phyloP scores from a whole-genome alignment of 2,113 vertebrate species.

The Anhinga anhinga region DNA sequence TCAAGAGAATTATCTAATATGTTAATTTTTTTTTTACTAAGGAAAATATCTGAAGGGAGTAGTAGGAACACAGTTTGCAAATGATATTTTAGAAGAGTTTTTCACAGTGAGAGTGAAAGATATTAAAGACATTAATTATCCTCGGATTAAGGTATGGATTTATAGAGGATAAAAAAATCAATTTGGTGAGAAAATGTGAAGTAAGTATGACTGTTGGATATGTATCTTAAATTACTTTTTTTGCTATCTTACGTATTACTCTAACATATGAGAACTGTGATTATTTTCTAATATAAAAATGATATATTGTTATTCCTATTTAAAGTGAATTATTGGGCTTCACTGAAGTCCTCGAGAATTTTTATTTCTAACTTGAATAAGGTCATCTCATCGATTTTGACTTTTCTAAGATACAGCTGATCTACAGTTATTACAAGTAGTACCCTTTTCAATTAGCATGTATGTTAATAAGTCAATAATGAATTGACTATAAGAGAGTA shows the following conservation, averaged over 20 bases:
- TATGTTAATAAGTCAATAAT: background rate
- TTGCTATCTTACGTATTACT: background rate
- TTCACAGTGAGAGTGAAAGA: background rate
- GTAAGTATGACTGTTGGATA: background rate
- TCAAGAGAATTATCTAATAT: background rate
- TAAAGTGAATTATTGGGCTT: background rate
- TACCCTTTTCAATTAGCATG: background rate
- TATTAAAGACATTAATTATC: constrained; percentile 7
- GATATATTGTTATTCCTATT: background rate
- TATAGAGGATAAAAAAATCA: background rate
- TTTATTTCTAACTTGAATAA: background rate
- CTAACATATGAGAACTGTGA: background rate
- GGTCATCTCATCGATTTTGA: background rate
- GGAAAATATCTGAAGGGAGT: background rate
- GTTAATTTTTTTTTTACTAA: background rate
- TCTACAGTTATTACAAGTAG: background rate
- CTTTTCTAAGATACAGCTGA: background rate
- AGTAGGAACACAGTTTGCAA: background rate
- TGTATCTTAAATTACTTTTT: background rate
- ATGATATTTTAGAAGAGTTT: background rate
- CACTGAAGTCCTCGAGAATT: background rate
- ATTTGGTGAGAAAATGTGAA: background rate
- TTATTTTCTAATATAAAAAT: background rate
- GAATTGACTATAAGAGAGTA: background rate
- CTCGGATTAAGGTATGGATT: background rate